Conservation (phyloP, 2,888 invertebrate species). For the Flexamia atlantica region DNA sequence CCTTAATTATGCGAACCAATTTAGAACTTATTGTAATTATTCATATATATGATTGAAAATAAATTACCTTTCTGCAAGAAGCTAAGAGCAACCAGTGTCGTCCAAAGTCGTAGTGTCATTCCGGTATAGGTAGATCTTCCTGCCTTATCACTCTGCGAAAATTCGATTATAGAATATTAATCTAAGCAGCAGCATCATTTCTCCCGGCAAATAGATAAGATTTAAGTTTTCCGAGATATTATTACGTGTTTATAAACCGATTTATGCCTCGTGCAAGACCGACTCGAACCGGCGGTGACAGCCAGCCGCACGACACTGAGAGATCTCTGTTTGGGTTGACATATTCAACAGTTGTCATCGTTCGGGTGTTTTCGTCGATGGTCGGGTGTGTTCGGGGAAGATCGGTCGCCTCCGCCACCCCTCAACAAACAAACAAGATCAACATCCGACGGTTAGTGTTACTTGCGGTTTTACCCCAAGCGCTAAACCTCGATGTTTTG, state of each 20-base stretch:
- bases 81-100: neutral
- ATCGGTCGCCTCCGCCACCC: neutral
- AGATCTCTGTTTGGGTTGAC: neutral
- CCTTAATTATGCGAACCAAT: too few relatives aligned
- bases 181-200: neutral
- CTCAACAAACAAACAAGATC: neutral
- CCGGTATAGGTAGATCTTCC: neutral
- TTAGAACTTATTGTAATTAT: too few relatives aligned
- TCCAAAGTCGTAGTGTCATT: neutral
- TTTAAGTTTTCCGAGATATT: neutral
- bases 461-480: neutral
- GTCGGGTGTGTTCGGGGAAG: neutral
- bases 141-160: neutral
- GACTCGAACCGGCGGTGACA: neutral
- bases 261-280: neutral
- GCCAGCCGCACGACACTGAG: neutral
- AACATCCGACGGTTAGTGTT: neutral
- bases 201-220: too few relatives aligned
- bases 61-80: constrained; percentile 14
- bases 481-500: too few relatives aligned
- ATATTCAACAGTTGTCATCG: constrained; percentile 20
- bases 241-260: neutral
- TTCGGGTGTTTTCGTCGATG: neutral
- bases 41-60: too few relatives aligned
- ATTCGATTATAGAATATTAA: neutral